Percentiles rank a stretch among this genome's conserved stretches.
phyloP scores from a whole-genome alignment of 2,797 vertebrate genomes.

The Gadopsis marmoratus region DNA sequence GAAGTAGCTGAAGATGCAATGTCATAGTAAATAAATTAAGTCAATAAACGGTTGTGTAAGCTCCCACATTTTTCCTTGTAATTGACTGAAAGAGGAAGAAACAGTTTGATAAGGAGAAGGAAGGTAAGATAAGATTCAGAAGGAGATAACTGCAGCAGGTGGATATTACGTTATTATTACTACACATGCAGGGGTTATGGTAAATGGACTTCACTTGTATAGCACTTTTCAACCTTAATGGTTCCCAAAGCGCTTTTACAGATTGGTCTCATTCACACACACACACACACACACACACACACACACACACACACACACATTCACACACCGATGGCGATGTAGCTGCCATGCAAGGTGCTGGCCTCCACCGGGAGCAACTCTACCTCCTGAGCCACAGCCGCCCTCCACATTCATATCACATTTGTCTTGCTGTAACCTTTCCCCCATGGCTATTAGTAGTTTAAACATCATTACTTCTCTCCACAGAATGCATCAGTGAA shows the following conservation, averaged over 20 bases:
- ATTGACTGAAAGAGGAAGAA: too few species aligned
- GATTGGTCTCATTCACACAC: too few species aligned
- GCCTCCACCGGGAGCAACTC: too few species aligned
- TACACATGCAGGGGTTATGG: neutral
- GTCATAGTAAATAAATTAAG: neutral
- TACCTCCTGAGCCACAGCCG: too few species aligned
- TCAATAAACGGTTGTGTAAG: neutral
- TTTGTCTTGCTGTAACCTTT: slow-evolving; percentile 1
- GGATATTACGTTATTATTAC: neutral
- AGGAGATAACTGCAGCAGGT: neutral
- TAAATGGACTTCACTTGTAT: too few species aligned
- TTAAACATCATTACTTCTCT: neutral
- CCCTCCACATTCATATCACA: neutral
- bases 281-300: too few species aligned
- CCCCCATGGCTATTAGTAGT: neutral
- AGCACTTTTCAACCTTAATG: too few species aligned
- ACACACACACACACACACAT: too few species aligned
- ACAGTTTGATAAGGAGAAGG: neutral
- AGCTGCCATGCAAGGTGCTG: too few species aligned
- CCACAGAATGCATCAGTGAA: slow-evolving; percentile 85
- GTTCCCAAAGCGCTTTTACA: too few species aligned
- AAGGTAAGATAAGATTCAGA: slow-evolving; percentile 11
- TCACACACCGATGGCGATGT: too few species aligned
- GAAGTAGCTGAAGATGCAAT: neutral
- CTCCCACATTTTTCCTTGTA: slow-evolving; percentile 1